Conservation (phyloP, 2,888 invertebrate genomes). For the Andrena trimmerana region DNA sequence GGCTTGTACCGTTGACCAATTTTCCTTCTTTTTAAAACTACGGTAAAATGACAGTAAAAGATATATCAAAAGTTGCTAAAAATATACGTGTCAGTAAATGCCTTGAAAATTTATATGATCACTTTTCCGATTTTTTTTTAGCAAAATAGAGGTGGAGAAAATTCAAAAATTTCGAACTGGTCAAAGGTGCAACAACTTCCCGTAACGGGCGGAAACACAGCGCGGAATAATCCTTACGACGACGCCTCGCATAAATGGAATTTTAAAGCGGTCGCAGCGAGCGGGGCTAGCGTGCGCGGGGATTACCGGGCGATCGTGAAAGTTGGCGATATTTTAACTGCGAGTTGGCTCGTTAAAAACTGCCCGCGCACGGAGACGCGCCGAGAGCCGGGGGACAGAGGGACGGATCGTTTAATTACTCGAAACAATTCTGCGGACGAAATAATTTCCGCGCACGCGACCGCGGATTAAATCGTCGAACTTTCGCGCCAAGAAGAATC, state of each 20-base stretch:
- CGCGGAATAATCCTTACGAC: slow-evolving; percentile 9
- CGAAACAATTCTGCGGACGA: slow-evolving; percentile 11
- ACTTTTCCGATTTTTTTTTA: too few relatives aligned
- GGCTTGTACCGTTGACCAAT: too few relatives aligned
- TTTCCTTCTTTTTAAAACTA: too few relatives aligned
- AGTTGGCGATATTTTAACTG: slow-evolving; percentile 21
- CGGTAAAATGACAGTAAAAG: too few relatives aligned
- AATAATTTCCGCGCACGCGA: slow-evolving; percentile 10
- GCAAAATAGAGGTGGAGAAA: too few relatives aligned
- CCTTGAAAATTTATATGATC: too few relatives aligned
- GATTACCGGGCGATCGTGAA: slow-evolving; percentile 20
- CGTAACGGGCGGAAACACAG: slow-evolving; percentile 8
- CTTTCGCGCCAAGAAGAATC: background rate
- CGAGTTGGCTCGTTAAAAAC: slow-evolving; percentile 23
- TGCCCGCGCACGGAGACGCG: background rate
- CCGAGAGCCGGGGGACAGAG: background rate
- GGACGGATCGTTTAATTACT: slow-evolving; percentile 18
- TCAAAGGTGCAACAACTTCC: too few relatives aligned
- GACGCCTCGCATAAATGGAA: slow-evolving; percentile 26
- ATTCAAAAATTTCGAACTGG: too few relatives aligned
- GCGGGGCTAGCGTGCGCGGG: background rate
- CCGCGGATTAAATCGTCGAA: slow-evolving; percentile 25
- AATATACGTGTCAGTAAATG: too few relatives aligned
- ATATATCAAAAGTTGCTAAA: too few relatives aligned
- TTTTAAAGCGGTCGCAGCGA: slow-evolving; percentile 12